A percentile compares a stretch with the other conserved stretches of the same genome.
phyloP scores from a whole-genome alignment of 2,797 vertebrate species.

The Setipinna tenuifilis region DNA sequence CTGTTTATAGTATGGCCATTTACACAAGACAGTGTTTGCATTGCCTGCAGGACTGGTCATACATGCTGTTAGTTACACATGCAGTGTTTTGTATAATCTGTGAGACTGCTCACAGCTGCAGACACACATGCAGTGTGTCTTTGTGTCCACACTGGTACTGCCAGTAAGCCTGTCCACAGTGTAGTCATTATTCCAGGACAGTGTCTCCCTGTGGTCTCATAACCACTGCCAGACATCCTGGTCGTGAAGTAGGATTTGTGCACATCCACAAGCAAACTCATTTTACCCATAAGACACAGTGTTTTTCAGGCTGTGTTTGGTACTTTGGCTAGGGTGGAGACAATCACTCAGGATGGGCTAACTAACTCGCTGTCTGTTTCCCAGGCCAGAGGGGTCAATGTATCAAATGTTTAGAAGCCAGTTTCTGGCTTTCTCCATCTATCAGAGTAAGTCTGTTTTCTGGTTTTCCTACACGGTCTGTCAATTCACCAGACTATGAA shows the following conservation, averaged over 20 bases:
- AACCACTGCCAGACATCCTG: too few species aligned
- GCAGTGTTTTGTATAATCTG: not conserved
- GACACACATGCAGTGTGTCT: not conserved
- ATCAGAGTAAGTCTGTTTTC: constrained; percentile 87
- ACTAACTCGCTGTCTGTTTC: not conserved
- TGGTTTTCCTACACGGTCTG: not conserved
- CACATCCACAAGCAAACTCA: too few species aligned
- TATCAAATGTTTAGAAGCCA: constrained; percentile 97
- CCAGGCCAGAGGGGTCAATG: constrained; percentile 93
- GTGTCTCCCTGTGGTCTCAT: not conserved
- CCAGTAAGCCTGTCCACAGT: not conserved
- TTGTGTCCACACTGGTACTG: not conserved
- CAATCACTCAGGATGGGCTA: not conserved
- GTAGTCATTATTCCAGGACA: not conserved
- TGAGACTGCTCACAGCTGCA: not conserved
- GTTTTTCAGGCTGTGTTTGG: not conserved
- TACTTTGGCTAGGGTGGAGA: not conserved
- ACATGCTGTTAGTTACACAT: too few species aligned
- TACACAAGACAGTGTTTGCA: not conserved
- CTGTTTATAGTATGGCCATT: not conserved
- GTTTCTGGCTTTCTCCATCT: constrained; percentile 96
- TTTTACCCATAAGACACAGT: too few species aligned
- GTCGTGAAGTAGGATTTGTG: too few species aligned
- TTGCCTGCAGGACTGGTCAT: not conserved
- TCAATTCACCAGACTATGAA: not conserved